Base-by-base conservation (phyloP, 1,140 invertebrate species). In the Drosophila miranda region DNA sequence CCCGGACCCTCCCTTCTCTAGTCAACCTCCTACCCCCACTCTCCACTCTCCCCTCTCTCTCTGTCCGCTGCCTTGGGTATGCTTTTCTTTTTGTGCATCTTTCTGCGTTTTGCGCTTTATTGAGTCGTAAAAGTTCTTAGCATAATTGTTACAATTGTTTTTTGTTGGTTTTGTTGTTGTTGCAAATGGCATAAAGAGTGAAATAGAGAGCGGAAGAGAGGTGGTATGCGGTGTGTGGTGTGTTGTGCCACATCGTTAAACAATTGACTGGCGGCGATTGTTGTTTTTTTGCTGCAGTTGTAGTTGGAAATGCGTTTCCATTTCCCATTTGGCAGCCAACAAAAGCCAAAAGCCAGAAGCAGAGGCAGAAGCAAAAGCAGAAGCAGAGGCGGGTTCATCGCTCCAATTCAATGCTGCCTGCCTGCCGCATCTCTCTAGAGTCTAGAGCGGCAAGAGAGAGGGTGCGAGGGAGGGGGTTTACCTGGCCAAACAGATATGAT, bases 331-430 rank as follows among this genome's bases (percentile, higher is more conserved):
- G 11, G 34, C 3, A 38, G 59, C 54, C 45, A 59, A 69, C 69
- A 82, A 78, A 73, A 78, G 60, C 44, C 19, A 77, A 67, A 73
- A 78, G 60, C 44, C 19, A 77, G 63, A 55, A 49, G 28, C 21
- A 54, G 42, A 16, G 49, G 28, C 21, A 54, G 42, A 55, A 49
- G 28, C 21, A 54, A 30, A 16, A 45, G 28, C 21, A 54, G 42
- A 16, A 11, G 34, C 44, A 49, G 16, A 44, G 38, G 42, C 49
- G 78, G 89, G 86, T 89, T 89, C 86, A 89, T 86, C 86, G 86
- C 86, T 89, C 86, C 75, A 89, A 86, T 89, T 89, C 80, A 89
- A 89, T 89, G 86, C 64, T 68, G 68, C 30, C 9, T 68, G 68
- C 30, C 9, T 3, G 9, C 30, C 30, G 9, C 30, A 11, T 34